These are phyloP conservation scores for Aphodius sticticus DNA, from an alignment of 2,888 invertebrate genomes.

Conservation along the genomic window DNA sequence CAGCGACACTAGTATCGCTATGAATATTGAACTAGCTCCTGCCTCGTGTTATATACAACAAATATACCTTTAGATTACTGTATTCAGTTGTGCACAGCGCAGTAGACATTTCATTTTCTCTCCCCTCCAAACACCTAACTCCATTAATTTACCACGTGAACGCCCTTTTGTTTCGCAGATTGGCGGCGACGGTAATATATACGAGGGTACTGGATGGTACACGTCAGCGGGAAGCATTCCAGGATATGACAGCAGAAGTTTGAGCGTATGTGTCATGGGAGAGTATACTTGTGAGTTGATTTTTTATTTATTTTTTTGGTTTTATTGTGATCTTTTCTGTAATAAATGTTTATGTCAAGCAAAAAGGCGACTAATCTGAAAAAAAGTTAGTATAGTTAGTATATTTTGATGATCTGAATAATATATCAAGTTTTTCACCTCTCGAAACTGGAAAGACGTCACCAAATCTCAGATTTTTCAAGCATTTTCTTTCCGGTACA, in stretches of 20 bases:
- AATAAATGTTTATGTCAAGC: no score
- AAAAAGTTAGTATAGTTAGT: no score
- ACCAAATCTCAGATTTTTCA: no score
- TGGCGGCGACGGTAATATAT: conserved; percentile 71
- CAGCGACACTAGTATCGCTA: conserved; percentile 12
- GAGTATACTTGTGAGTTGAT: conserved; percentile 58
- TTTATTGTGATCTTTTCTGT: no score
- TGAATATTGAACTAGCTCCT: conserved; percentile 20
- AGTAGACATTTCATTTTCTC: neutral
- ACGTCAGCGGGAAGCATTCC: conserved; percentile 67
- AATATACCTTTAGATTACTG: conserved; percentile 18
- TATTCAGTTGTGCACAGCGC: neutral
- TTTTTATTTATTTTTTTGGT: no score
- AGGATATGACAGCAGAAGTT: conserved; percentile 67
- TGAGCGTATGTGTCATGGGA: conserved; percentile 72
- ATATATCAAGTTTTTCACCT: no score
- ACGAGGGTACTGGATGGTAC: conserved; percentile 73
- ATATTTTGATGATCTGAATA: no score
- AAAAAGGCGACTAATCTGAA: no score
- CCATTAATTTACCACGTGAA: conserved; percentile 8
- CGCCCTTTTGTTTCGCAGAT: conserved; percentile 55
- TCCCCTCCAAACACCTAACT: neutral
- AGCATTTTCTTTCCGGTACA: no score
- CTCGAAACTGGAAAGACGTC: no score
- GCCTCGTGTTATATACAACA: neutral